Evolutionary conservation across 2,797 vertebrate genomes (phyloP).

Genomic region (Octomys mimax): DNA sequence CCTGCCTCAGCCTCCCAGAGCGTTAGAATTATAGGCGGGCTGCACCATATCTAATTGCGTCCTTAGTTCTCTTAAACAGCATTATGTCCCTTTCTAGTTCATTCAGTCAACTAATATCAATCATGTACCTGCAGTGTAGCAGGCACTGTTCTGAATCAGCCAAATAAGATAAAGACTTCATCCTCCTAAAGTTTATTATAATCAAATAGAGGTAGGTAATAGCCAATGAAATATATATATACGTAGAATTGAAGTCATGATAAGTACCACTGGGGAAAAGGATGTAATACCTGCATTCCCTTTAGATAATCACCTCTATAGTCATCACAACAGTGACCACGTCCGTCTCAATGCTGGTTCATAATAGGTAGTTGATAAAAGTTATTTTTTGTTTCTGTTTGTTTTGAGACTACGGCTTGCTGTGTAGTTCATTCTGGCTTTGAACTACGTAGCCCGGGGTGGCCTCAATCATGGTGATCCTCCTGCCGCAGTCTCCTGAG

Average conservation of each 20-base stretch:
- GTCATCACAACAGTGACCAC: not conserved
- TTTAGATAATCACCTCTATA: not conserved
- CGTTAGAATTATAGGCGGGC: not conserved
- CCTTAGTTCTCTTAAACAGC: slow-evolving; percentile 24
- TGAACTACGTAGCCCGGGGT: not conserved
- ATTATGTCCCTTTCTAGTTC: not conserved
- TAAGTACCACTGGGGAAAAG: not conserved
- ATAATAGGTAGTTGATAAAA: not conserved
- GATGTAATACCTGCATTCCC: not conserved
- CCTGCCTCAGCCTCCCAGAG: not conserved
- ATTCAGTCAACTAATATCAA: not conserved
- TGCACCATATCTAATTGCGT: not conserved
- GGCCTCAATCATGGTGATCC: not conserved
- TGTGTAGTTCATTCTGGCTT: not conserved
- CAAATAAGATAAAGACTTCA: not conserved
- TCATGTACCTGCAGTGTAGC: not conserved
- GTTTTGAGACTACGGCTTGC: not conserved
- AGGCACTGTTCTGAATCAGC: not conserved
- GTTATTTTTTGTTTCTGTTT: not conserved
- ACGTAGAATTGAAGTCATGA: not conserved
- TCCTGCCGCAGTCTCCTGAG: not conserved
- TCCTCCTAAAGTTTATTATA: not conserved
- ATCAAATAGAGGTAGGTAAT: not conserved
- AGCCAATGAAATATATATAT: not conserved
- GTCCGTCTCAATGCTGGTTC: not conserved